Evolutionary conservation across 2,113 vertebrate genomes (phyloP).

Genomic region (Dasypus novemcinctus): DNA sequence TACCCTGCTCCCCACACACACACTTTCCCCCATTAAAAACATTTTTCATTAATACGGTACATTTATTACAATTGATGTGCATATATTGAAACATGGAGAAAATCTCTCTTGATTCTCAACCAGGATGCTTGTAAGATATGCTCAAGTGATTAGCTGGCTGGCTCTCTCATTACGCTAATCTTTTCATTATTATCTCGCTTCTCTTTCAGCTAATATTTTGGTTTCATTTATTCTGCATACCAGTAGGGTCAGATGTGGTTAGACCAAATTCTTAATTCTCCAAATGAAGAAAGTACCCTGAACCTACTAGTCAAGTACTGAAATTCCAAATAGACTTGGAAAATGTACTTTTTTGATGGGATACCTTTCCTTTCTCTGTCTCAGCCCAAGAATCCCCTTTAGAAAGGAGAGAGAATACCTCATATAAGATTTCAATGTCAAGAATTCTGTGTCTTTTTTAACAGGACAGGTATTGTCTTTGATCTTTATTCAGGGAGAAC

Average conservation of each 20-base stretch:
- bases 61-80: too few species aligned
- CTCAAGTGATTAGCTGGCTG: background rate
- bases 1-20: too few species aligned
- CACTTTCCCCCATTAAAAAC: too few species aligned
- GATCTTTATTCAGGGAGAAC: background rate
- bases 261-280: background rate
- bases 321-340: background rate
- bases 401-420: background rate
- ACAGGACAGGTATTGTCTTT: background rate
- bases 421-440: background rate
- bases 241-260: background rate
- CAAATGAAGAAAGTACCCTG: conserved; percentile 35
- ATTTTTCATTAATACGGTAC: too few species aligned
- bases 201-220: background rate
- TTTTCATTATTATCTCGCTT: conserved; percentile 20
- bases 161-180: background rate
- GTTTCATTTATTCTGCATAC: conserved; percentile 20
- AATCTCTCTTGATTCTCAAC: background rate
- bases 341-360: background rate
- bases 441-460: background rate
- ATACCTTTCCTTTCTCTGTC: background rate
- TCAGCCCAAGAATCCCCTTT: background rate
- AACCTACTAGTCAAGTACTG: background rate
- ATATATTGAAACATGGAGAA: background rate
- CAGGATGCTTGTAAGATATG: background rate